Evolutionary conservation across 1,140 invertebrate species (phyloP), one percentile per base, ranked within the genome.

Genomic region (Bombus picipes): DNA sequence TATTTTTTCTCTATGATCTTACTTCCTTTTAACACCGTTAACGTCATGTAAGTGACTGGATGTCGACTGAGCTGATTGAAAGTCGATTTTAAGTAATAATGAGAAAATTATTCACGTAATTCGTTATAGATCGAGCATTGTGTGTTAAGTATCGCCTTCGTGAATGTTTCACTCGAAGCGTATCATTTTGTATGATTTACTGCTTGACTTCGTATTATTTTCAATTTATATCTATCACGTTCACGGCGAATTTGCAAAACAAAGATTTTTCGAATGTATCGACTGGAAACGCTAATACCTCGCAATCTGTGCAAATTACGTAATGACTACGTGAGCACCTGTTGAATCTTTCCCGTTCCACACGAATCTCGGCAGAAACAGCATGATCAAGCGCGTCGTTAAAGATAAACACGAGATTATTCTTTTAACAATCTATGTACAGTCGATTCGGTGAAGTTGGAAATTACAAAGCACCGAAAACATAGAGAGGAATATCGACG

Each of bases 181-280:
- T 79, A 77, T 80, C n/a, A 85, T 85, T 85, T 80, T 0, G 2
- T 28, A 65, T 25, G 72, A 85, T 85, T 62, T 68, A n/a, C 28
- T 9, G n/a, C 39, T 47, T 12, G 6, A 22, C 2, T 32, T 75
- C 10, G 39, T 59, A 25, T 62, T 59, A 32, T 39, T 41, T n/a
- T 22, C 43, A 39, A 77, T 77, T 68, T n/a, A 4, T 68, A 77
- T 68, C 28, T 57, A 74, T 75, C 8, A 8, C 32, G 41, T 65
- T 37, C 72, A 37, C 57, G 0, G 13, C 13, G 43, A 66, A 43
- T 68, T 41, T 25, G 15, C 25, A 18, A 53, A 76, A 22, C 32
- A 15, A 9, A 3, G 25, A 28, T 32, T 81, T 62, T 59, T 72
- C 15, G 8, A 75, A 18, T 13, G 22, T 53, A 39, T 37, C 57